These are phyloP conservation scores for Caenorhabditis elegans DNA, from an alignment of 1,140 invertebrate species.

Conservation along the genomic window DNA sequence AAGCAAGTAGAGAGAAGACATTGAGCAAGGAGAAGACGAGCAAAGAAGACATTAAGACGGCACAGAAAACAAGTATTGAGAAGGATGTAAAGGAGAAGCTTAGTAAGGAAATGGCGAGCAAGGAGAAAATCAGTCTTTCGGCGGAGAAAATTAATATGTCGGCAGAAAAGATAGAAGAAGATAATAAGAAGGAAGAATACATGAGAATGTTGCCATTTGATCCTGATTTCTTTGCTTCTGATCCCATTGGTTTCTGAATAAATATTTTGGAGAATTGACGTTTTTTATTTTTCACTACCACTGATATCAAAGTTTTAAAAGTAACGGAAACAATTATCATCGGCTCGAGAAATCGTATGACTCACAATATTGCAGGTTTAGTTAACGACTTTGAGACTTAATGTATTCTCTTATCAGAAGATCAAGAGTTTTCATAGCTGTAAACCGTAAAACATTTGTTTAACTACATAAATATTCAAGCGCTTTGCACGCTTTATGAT, in stretches of 20 bases:
- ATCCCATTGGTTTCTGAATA: constrained; percentile 20
- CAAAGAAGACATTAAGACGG: background rate
- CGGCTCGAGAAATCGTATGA: no score
- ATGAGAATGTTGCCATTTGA: background rate
- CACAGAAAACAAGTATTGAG: background rate
- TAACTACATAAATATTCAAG: no score
- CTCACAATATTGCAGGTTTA: no score
- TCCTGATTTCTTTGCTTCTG: constrained; percentile 6
- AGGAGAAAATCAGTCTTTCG: background rate
- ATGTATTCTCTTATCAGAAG: no score
- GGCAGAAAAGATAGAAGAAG: background rate
- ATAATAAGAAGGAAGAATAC: background rate
- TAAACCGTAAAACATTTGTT: no score
- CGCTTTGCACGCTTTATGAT: no score
- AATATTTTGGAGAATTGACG: background rate
- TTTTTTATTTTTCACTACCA: no score
- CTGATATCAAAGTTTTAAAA: no score
- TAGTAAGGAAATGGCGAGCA: background rate
- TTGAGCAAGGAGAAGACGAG: background rate
- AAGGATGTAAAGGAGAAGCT: background rate
- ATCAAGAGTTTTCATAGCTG: no score
- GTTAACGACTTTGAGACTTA: no score
- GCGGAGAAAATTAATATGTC: background rate
- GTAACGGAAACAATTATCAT: no score
- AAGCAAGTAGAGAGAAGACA: background rate